Evolutionary conservation across 53 echinoderm and acorn worm genomes (phyloP), one percentile per base, ranked within the genome.

Genomic region (Hippasteria phrygiana): DNA sequence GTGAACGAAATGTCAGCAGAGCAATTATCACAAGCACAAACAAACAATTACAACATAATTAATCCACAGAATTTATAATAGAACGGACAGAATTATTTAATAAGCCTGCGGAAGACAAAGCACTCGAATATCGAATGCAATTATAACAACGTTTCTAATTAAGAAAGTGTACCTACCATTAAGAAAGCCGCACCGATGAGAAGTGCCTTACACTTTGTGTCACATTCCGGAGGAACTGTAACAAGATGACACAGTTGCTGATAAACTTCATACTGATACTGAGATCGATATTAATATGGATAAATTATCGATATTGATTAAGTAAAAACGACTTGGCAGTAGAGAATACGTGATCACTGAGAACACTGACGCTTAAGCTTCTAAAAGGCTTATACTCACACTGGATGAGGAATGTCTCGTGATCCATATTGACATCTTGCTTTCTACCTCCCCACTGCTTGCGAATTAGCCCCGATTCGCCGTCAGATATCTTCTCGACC

Each of bases 371-470:
- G 64, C 18, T 12, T 31, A 31, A 4, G 32, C 3, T 64, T 20
- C 22, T 55, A 55, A 55, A 20, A 55, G 55, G 28, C 8, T 26
- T 43, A 42, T 48, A 64, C 92, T 93, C 62, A 90, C 93, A 93
- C 36, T 89, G 34, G 10, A 93, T 90, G 24, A 47, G 51, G 62
- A 93, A 93, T 75, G 77, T 85, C 53, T 93, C 93, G 46, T 93
- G 93, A 43, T 93, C 93, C 88, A 93, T 90, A 59, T 93, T 93
- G 39, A 81, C 37, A 42, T 90, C 62, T 36, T 81, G 87, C 48
- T 81, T 81, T 35, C 80, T 87, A 33, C 90, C 90, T 70, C 93
- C 87, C 93, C 93, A 93, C 14, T 83, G 93, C 79, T 93, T 93
- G 16, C 77, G 62, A 32, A 93, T 85, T 6, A 46, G 24, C 1